These are phyloP conservation scores for Reticulitermes lucifugus DNA, from an alignment of 2,888 invertebrate species.

Conservation along the genomic window DNA sequence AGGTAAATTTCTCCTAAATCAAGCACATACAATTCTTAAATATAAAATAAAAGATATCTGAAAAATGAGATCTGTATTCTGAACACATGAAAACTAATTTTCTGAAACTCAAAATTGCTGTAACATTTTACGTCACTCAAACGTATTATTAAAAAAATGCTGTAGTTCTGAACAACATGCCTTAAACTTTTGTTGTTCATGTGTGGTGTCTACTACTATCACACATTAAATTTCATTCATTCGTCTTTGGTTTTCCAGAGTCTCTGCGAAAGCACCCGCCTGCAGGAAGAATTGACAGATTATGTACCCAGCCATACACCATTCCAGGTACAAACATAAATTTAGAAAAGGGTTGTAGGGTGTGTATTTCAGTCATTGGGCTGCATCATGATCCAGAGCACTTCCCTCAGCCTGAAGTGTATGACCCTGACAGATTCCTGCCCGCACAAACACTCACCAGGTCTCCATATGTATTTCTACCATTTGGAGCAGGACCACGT, in stretches of 20 bases:
- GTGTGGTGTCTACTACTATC: no score
- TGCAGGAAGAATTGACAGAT: conserved; percentile 66
- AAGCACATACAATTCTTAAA: no score
- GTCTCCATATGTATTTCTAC: conserved; percentile 56
- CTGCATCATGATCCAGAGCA: conserved; percentile 57
- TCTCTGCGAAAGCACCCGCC: conserved; percentile 71
- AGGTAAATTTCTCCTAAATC: no score
- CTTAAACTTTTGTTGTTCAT: no score
- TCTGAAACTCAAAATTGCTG: no score
- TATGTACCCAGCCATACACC: conserved; percentile 68
- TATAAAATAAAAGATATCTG: no score
- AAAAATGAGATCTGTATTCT: no score
- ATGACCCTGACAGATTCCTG: conserved; percentile 58
- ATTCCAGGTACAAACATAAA: conserved; percentile 65
- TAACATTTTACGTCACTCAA: no score
- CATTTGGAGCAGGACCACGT: conserved; percentile 63
- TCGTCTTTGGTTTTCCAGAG: conserved; percentile 63
- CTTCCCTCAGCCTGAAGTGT: conserved; percentile 58
- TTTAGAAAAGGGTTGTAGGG: conserved; percentile 64
- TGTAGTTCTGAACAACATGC: no score
- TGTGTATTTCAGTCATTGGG: conserved; percentile 60
- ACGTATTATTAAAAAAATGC: no score
- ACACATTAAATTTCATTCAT: no score
- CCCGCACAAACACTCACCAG: conserved; percentile 55
- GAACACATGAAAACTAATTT: no score